Percentiles rank a stretch among this genome's conserved stretches.
Evolutionary conservation across 1,140 invertebrate species (phyloP).

Genomic region (Colletes latitarsis): DNA sequence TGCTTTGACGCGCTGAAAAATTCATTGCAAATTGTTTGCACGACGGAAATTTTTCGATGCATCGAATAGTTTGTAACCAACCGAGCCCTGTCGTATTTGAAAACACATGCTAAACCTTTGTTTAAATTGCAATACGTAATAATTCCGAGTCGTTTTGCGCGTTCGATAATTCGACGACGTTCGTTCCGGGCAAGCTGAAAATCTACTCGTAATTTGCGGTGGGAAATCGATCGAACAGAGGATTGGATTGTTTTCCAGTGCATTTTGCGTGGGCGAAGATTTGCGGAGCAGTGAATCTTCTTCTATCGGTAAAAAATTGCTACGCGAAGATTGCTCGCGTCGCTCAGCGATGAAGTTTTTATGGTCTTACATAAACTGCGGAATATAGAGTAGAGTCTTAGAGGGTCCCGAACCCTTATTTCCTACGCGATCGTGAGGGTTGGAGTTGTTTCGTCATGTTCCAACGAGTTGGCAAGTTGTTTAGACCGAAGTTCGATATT

Average conservation of each 20-base stretch:
- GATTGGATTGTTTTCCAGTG: not conserved
- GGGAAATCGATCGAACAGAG: too few species aligned
- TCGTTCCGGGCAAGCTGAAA: too few species aligned
- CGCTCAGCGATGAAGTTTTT: slow-evolving; percentile 25
- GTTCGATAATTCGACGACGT: too few species aligned
- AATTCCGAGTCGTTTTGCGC: not conserved
- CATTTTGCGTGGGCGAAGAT: not conserved
- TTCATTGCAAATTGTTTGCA: not conserved
- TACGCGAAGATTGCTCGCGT: not conserved
- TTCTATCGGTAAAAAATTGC: slow-evolving; percentile 1
- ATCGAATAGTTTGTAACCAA: not conserved
- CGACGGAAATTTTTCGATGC: not conserved
- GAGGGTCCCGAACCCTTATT: not conserved
- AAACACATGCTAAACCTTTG: too few species aligned
- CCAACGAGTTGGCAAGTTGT: slow-evolving; percentile 11
- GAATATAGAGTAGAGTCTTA: slow-evolving; percentile 23
- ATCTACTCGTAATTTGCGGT: too few species aligned
- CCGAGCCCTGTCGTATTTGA: too few species aligned
- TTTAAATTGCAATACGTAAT: too few species aligned
- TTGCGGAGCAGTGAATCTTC: not conserved
- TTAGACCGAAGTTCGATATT: not conserved
- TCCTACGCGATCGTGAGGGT: not conserved
- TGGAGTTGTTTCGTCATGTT: not conserved
- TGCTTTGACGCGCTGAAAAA: not conserved
- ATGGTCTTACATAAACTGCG: slow-evolving; percentile 1